phyloP scores from a whole-genome alignment of 2,888 invertebrate species.

The Leptinotarsa juncta region DNA sequence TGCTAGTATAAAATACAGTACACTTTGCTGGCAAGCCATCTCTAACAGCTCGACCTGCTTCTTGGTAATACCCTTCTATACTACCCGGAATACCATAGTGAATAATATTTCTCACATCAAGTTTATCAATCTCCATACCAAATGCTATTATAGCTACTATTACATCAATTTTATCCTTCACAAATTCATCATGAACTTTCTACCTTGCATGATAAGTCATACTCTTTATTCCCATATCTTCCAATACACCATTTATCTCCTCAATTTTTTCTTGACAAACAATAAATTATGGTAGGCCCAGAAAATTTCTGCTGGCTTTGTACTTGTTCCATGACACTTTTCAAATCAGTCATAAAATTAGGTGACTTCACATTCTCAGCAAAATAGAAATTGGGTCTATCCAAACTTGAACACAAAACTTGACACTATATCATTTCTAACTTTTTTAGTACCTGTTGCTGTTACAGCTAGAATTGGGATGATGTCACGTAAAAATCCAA shows the following conservation, averaged over 20 bases:
- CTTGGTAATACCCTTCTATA: conserved; percentile 81
- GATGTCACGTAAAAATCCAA: conserved; percentile 62
- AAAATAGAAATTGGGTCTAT: conserved; percentile 77
- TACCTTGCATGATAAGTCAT: conserved; percentile 72
- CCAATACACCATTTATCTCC: conserved; percentile 51
- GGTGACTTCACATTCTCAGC: conserved; percentile 66
- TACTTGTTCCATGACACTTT: conserved; percentile 55
- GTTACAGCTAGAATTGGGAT: conserved; percentile 78
- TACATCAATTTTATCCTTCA: conserved; percentile 71
- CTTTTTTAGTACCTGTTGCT: conserved; percentile 76
- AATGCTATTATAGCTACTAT: conserved; percentile 77
- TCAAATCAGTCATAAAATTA: conserved; percentile 57
- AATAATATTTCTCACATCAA: conserved; percentile 76
- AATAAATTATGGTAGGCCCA: conserved; percentile 79
- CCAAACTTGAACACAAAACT: conserved; percentile 72
- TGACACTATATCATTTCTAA: conserved; percentile 72
- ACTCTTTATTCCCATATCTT: conserved; percentile 68
- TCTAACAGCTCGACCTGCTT: conserved; percentile 80
- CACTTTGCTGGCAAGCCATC: conserved; percentile 75
- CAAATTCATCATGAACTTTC: conserved; percentile 72
- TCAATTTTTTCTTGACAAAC: conserved; percentile 74
- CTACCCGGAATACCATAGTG: conserved; percentile 79
- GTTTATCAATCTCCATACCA: conserved; percentile 80
- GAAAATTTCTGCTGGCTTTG: conserved; percentile 59
- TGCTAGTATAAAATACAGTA: conserved; percentile 67